Evolutionary conservation across 2,113 vertebrate genomes (phyloP).

Genomic region (Trichechus manatus): DNA sequence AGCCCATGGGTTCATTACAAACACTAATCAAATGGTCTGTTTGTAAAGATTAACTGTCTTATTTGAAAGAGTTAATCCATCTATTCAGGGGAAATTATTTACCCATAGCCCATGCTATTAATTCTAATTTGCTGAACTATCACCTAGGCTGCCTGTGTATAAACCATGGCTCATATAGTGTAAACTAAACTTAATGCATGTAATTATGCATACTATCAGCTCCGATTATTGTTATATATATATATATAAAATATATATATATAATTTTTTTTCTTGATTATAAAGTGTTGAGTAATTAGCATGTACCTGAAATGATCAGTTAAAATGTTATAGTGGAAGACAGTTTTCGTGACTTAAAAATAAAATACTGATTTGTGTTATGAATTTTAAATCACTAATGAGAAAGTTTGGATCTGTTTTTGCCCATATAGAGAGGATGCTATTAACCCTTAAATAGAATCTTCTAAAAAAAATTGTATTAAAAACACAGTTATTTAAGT

Average conservation of each 20-base stretch:
- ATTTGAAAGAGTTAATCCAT: not conserved
- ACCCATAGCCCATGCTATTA: not conserved
- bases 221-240: too few species aligned
- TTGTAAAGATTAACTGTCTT: conserved; percentile 2
- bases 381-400: not conserved
- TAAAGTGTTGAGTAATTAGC: not conserved
- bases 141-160: not conserved
- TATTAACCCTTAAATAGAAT: not conserved
- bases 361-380: not conserved
- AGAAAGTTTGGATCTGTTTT: not conserved
- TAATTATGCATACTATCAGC: not conserved
- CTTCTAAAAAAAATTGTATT: not conserved
- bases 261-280: not conserved
- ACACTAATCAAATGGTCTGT: not conserved
- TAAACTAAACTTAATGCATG: not conserved
- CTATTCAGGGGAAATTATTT: not conserved
- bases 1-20: not conserved
- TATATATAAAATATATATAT: too few species aligned
- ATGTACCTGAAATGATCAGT: not conserved
- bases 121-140: conserved; percentile 43
- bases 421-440: not conserved
- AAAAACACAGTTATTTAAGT: not conserved
- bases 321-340: not conserved
- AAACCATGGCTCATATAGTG: not conserved
- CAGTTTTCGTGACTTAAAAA: not conserved